Percentiles rank a stretch among this genome's conserved stretches.
phyloP scores from a whole-genome alignment of 2,888 invertebrate species.

The Drepanosiphum platanoidis region DNA sequence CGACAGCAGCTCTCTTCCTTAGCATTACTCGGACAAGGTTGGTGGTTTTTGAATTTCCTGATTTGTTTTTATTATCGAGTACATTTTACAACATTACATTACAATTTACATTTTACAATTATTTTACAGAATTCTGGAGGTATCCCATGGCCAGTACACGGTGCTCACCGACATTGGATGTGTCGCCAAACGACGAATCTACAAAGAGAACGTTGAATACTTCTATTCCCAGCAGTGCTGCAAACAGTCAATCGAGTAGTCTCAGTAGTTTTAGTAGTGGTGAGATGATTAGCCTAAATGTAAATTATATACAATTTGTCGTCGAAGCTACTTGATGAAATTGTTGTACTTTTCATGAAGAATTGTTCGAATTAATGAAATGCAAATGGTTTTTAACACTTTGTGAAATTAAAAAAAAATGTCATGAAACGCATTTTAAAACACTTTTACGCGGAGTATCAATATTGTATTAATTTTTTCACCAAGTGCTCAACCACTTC shows the following conservation, averaged over 20 bases:
- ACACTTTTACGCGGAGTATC: too few species aligned
- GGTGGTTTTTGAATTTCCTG: conserved; percentile 47
- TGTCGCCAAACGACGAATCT: conserved; percentile 56
- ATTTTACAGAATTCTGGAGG: conserved; percentile 67
- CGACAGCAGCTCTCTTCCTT: conserved; percentile 90
- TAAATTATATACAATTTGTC: too few species aligned
- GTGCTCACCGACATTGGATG: conserved; percentile 69
- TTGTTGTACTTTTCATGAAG: too few species aligned
- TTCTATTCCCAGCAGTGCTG: conserved; percentile 66
- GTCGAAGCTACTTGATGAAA: too few species aligned
- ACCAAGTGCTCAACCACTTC: too few species aligned
- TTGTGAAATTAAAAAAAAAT: too few species aligned
- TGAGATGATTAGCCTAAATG: conserved; percentile 65
- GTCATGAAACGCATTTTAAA: too few species aligned
- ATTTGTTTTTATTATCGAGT: background rate
- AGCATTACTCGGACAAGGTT: conserved; percentile 83
- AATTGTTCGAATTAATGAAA: too few species aligned
- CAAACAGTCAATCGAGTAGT: conserved; percentile 73
- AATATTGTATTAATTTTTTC: too few species aligned
- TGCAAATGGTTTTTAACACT: too few species aligned
- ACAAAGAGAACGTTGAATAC: conserved; percentile 63
- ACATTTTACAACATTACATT: background rate
- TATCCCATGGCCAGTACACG: conserved; percentile 82
- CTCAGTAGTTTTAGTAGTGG: conserved; percentile 78
- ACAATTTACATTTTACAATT: background rate